Conservation (phyloP, 1,140 invertebrate genomes). For the Zophobas atratus region DNA sequence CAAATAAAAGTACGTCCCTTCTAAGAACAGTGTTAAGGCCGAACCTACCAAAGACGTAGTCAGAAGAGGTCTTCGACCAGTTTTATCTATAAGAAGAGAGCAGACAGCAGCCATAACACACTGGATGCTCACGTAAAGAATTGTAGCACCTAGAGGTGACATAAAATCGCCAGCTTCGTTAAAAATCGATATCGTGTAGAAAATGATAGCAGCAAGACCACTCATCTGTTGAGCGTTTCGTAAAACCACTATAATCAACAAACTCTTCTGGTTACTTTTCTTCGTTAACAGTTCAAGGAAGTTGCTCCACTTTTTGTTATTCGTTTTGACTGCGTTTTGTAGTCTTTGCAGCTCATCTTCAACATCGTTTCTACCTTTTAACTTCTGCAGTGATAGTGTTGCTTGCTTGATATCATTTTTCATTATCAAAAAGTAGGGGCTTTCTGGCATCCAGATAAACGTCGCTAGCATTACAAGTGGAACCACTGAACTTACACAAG, state of each 20-base stretch:
- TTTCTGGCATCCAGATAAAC: slow-evolving; percentile 83
- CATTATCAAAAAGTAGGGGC: slow-evolving; percentile 80
- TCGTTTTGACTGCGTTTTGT: slow-evolving; percentile 71
- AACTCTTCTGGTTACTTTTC: slow-evolving; percentile 74
- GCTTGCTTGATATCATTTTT: slow-evolving; percentile 76
- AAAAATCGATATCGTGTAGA: slow-evolving; percentile 85
- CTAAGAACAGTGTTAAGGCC: slow-evolving; percentile 70
- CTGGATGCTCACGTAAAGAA: slow-evolving; percentile 79
- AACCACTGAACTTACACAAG: slow-evolving; percentile 72
- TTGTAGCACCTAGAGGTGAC: slow-evolving; percentile 64
- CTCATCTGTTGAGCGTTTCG: slow-evolving; percentile 84
- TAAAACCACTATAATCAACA: slow-evolving; percentile 76
- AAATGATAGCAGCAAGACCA: slow-evolving; percentile 81
- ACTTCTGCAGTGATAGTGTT: slow-evolving; percentile 73
- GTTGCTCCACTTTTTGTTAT: slow-evolving; percentile 67
- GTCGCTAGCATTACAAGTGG: slow-evolving; percentile 75
- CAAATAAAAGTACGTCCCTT: slow-evolving; percentile 74
- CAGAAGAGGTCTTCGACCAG: slow-evolving; percentile 79
- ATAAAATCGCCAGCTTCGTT: slow-evolving; percentile 70
- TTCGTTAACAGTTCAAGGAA: slow-evolving; percentile 74
- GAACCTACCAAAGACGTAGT: slow-evolving; percentile 74
- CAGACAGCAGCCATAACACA: slow-evolving; percentile 76
- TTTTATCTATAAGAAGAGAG: slow-evolving; percentile 79
- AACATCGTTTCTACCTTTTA: slow-evolving; percentile 74
- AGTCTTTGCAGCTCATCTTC: slow-evolving; percentile 76